A percentile compares a stretch with the other conserved stretches of the same genome.
Conservation (phyloP, 2,797 vertebrate genomes). For the Neomorphus geoffroyi region DNA sequence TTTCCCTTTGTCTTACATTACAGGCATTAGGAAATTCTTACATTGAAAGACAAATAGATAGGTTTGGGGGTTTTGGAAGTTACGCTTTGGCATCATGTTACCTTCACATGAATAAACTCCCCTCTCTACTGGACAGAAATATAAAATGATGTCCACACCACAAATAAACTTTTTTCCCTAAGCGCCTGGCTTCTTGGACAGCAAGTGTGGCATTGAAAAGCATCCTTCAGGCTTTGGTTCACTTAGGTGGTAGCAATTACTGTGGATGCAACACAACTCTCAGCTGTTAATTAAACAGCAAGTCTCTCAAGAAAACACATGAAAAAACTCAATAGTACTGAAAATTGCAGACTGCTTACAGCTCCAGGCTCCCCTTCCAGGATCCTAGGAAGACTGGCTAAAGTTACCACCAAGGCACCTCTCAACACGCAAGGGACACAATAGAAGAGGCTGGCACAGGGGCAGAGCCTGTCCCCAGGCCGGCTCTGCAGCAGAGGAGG, state of each 20-base stretch:
- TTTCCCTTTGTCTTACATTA: slow-evolving; percentile 60
- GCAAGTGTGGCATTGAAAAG: slow-evolving; percentile 10
- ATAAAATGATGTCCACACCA: neutral
- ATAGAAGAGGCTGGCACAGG: neutral
- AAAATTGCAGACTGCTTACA: neutral
- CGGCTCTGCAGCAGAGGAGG: rapidly evolving
- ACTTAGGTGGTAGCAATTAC: neutral
- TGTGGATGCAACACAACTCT: neutral
- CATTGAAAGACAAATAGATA: slow-evolving; percentile 27
- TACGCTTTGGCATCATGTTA: slow-evolving; percentile 6
- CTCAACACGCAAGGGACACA: neutral
- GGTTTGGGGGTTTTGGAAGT: slow-evolving; percentile 29
- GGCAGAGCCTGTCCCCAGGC: neutral
- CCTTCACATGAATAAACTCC: slow-evolving; percentile 28
- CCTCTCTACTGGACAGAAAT: slow-evolving; percentile 10
- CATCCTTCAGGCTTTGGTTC: slow-evolving; percentile 24
- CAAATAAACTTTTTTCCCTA: slow-evolving; percentile 30
- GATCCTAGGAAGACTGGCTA: neutral
- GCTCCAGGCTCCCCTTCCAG: neutral
- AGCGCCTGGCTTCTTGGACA: slow-evolving; percentile 37
- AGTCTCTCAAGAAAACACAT: neutral
- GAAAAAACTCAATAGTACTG: neutral
- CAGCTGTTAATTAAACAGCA: slow-evolving; percentile 46
- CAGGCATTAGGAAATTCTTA: slow-evolving; percentile 43
- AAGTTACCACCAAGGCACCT: neutral